Evolutionary conservation across 2,113 vertebrate genomes (phyloP), one percentile per base, ranked within the genome.

Genomic region (Coracopsis vasa): DNA sequence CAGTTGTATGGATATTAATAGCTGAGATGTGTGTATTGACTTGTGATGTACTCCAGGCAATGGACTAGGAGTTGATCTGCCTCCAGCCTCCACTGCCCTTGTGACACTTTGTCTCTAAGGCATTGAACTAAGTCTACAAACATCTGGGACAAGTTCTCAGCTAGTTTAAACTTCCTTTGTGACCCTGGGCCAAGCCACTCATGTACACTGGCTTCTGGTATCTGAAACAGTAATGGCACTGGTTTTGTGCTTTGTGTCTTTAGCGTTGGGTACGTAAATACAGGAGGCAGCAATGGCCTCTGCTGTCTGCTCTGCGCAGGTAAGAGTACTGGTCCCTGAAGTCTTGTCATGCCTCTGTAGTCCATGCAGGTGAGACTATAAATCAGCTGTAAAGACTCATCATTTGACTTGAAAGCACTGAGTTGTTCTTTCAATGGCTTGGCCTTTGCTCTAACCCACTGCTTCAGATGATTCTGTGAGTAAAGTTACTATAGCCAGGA

Each of bases 281-380:
- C 31, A 4, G 2, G 0, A 33, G 7, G 13, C 18, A 33, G 27
- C 65, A 13, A 0, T 3, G 2, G 27, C 21, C 45, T 73, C 45
- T 74, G 87, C 80, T 28, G 11, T 24, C 66, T 54, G 56, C 39
- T 62, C 53, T 72, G 66, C 56, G 11, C 13, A 1, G 10, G 6
- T 13, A 3, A 21, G 33, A 51, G 24, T 12, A 11, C 25, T 1
- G 1, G 9, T 33, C 14, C 39, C 80, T 50, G 37, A 41, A 37
- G 41, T 66, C 79, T 86, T 35, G 1, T 16, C 17, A 10, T 56
- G 35, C 71, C 73, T n/a, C 69, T 64, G 8, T 60, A 11, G 33
- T 13, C 51, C 24, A 0, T 4, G 3, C 14, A 42, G 73, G 29
- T 33, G 78, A 58, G 62, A 6, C 14, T 47, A 6, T n/a, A 61